These are phyloP conservation scores for Tanytarsus gracilentus DNA, from an alignment of 2,888 invertebrate species.

Conservation along the genomic window DNA sequence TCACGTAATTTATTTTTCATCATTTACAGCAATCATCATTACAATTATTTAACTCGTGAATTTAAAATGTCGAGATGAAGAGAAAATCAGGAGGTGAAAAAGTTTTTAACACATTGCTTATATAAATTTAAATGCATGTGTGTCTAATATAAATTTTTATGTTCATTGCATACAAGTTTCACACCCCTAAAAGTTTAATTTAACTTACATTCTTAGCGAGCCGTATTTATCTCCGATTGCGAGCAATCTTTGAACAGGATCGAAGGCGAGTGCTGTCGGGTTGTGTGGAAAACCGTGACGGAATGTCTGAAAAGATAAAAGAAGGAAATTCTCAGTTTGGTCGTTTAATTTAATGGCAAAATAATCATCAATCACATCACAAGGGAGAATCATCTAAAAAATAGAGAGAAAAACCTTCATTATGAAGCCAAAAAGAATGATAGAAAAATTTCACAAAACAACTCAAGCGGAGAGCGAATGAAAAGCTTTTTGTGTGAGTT, in stretches of 20 bases:
- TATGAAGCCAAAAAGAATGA: neutral
- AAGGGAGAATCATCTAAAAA: neutral
- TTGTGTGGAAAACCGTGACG: constrained; percentile 98
- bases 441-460: no score
- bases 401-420: neutral
- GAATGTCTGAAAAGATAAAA: constrained; percentile 63
- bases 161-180: neutral
- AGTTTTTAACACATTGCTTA: neutral
- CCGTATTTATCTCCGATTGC: constrained; percentile 95
- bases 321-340: no score
- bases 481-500: neutral
- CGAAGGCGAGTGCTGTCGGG: constrained; percentile 94
- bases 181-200: constrained; percentile 50
- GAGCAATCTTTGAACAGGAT: constrained; percentile 93
- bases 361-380: constrained; percentile 9
- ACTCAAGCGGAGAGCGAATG: neutral
- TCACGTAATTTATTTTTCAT: constrained; percentile 17
- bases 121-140: neutral
- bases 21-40: neutral
- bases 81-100: no score
- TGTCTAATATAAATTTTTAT: neutral
- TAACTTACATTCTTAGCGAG: constrained; percentile 81
- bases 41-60: no score
- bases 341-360: no score
- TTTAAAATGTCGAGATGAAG: neutral